Evolutionary conservation across 2,888 invertebrate genomes (phyloP).

Genomic region (Lacanobia wlatinum): DNA sequence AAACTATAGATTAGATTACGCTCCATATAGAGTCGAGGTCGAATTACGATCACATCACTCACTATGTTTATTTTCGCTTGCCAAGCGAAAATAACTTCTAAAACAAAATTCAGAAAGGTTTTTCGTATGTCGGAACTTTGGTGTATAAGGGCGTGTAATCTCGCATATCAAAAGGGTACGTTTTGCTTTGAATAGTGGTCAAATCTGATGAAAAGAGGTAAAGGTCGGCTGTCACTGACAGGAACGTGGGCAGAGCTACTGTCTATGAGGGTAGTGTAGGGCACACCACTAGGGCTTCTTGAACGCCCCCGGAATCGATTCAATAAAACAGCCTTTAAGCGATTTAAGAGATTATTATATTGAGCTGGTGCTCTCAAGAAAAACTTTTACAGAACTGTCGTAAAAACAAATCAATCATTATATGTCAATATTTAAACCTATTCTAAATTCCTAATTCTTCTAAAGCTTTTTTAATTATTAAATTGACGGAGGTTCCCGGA

Average conservation of each 20-base stretch:
- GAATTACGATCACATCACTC: conserved; percentile 37
- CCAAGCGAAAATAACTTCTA: conserved; percentile 25
- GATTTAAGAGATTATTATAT: too few relatives aligned
- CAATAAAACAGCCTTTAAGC: too few relatives aligned
- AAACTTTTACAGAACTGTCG: too few relatives aligned
- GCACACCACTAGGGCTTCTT: too few relatives aligned
- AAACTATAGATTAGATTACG: conserved; percentile 43
- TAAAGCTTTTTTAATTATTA: too few relatives aligned
- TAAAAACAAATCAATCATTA: too few relatives aligned
- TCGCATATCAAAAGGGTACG: conserved; percentile 39
- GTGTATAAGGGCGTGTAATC: conserved; percentile 29
- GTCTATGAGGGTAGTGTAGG: not conserved
- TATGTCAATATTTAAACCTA: too few relatives aligned
- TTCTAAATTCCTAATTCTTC: too few relatives aligned
- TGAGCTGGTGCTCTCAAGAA: too few relatives aligned
- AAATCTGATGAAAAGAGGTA: conserved; percentile 38
- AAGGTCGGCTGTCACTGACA: conserved; percentile 7
- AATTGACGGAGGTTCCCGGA: too few relatives aligned
- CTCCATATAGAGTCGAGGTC: conserved; percentile 2
- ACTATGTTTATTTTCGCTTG: conserved; percentile 30
- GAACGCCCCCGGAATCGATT: too few relatives aligned
- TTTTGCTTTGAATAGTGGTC: conserved; percentile 41
- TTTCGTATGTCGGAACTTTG: not conserved
- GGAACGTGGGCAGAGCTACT: not conserved
- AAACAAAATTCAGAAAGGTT: not conserved